Evolutionary conservation across 2,888 invertebrate genomes (phyloP).

Genomic region (Eupeodes latifasciatus): DNA sequence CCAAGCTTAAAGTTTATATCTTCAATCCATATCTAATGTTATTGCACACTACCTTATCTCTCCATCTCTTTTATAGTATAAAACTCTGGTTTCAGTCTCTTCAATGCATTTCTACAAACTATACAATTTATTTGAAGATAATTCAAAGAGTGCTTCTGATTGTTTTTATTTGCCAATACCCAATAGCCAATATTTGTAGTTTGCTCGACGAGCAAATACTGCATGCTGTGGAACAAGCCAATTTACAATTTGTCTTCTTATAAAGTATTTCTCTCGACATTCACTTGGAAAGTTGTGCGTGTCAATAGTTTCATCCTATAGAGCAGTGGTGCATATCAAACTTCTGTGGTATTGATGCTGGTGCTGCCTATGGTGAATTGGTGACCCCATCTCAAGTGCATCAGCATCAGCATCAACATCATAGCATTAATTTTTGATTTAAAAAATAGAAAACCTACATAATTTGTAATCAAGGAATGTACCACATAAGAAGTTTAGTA

Average conservation of each 20-base stretch:
- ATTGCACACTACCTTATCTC: no score
- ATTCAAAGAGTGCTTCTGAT: not conserved
- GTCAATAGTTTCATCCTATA: constrained; percentile 71
- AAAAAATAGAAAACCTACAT: constrained; percentile 68
- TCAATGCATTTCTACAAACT: no score
- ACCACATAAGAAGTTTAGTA: no score
- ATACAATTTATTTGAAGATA: no score
- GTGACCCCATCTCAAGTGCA: constrained; percentile 64
- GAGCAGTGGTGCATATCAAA: constrained; percentile 22
- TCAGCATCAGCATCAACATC: constrained; percentile 49
- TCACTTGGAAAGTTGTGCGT: constrained; percentile 75
- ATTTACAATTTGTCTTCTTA: constrained; percentile 46
- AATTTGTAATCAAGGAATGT: constrained; percentile 57
- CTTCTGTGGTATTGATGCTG: not conserved
- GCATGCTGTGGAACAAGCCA: constrained; percentile 42
- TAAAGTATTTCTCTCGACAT: constrained; percentile 38
- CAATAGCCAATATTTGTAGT: constrained; percentile 54
- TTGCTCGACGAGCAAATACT: constrained; percentile 34
- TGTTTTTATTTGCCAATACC: constrained; percentile 30
- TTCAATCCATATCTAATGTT: no score
- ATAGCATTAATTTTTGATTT: constrained; percentile 49
- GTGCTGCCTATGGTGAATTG: not conserved
- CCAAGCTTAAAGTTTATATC: no score
- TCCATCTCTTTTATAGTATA: no score
- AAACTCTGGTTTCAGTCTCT: no score